Base-by-base conservation (phyloP, 2,888 invertebrate genomes). In the Seira ritae region DNA sequence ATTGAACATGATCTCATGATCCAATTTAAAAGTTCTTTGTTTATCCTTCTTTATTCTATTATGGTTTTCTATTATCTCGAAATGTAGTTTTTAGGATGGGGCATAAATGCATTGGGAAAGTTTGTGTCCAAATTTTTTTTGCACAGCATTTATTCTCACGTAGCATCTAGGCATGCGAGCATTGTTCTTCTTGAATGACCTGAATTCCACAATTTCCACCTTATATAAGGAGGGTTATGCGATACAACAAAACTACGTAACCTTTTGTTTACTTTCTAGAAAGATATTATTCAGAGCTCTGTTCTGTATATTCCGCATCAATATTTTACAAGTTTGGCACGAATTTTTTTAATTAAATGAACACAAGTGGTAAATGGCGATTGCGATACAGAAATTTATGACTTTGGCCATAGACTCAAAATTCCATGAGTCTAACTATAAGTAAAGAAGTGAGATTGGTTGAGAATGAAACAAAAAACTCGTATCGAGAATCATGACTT, bases 1-100 rank as follows among this genome's bases (percentile, higher is more conserved):
- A 79, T 79, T 72, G 66, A 31, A 72, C 50, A 65, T 68, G 78
- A 24, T 71, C 23, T 55, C 17, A 55, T 71, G 71, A 78, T 78
- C 78, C 78, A 71, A 78, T 78, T 78, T 78, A 42, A 20, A 71
- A 8, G 23, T 78, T 55, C 55, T 12, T 55, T 55, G 17, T 55
- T 55, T 55, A 55, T 55, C 55, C 55, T n/a, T 31, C 31, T 55
- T 55, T 55, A 55, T n/a, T n/a, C 55, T 17, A 55, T 55, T 17
- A 55, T 55, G 55, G 15, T 55, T 55, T 55, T 55, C 55, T 55
- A 55, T 12, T 12, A 55, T 31, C 31, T n/a, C 31, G 8, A 31
- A 31, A 31, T 31, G 31, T 31, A 31, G 3, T 31, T 31, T 31
- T 31, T 31, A n/a, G 31, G 31, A 31, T 31, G 31, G 8, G 31